Base-by-base conservation (phyloP, 2,888 invertebrate genomes). In the Pocota personata region DNA sequence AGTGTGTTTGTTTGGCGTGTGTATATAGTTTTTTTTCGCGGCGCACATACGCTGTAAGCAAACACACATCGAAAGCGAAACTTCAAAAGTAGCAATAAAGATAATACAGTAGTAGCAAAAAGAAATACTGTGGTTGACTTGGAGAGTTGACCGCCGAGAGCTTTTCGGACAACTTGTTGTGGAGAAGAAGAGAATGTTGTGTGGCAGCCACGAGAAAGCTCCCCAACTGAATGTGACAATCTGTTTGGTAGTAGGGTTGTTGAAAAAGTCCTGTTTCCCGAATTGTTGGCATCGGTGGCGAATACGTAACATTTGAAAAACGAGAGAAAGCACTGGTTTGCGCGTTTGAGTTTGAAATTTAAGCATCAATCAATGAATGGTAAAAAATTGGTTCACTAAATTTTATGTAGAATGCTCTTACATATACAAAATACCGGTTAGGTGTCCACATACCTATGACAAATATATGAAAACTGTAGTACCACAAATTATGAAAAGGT, bases 21-120 rank as follows among this genome's bases (percentile, higher is more conserved):
- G 69, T 5, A 43, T 82, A 27, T 64, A 24, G 30, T 67, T 43
- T 67, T 48, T 40, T 73, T 67, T 73, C 32, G 79, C 72, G 35
- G 21, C 64, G 37, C 55, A 55, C 64, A 64, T 37, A 73, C 62
- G 52, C n/a, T n/a, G n/a, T 5, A n/a, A n/a, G 60, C 64, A n/a
- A n/a, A 48, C 64, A 75, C 71, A 86, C 84, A 76, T 52, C 37
- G 84, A 75, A 79, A 79, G 73, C 40, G 46, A 84, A 79, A 84
- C 73, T 79, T 83, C 48, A 66, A 72, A 77, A 78, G 50, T 78
- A 52, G 27, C 71, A 72, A 73, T 67, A 60, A 75, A 67, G 64
- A 66, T 50, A 67, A 10, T 57, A 35, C 57, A 67, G n/a, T n/a
- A n/a, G n/a, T n/a, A 60, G 40, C 57, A 78, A 69, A 30, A 57